Percentiles rank a stretch among this genome's conserved stretches.
phyloP scores from a whole-genome alignment of 2,888 invertebrate species.

The Cataglyphis altisquamis region DNA sequence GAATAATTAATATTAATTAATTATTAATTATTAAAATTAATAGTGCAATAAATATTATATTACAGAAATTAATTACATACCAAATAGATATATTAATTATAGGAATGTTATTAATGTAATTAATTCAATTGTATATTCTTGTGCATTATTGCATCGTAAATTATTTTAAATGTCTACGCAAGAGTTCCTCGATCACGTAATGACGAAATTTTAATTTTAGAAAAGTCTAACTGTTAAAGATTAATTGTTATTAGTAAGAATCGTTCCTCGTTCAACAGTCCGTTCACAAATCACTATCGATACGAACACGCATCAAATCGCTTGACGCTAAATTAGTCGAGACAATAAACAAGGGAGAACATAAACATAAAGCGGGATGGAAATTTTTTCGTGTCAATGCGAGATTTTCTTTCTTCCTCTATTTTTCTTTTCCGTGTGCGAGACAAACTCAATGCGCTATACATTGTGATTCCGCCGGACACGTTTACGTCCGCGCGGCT shows the following conservation, averaged over 20 bases:
- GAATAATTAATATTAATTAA: background rate
- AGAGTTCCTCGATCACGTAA: background rate
- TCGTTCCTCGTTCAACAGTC: background rate
- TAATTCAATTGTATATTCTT: background rate
- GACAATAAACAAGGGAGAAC: slow-evolving; percentile 65
- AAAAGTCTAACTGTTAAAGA: background rate
- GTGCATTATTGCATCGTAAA: background rate
- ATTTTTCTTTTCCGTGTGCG: slow-evolving; percentile 39
- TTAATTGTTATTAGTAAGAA: slow-evolving; percentile 7
- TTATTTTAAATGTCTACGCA: background rate
- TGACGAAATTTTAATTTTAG: background rate
- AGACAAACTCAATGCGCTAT: slow-evolving; percentile 27
- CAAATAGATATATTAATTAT: background rate
- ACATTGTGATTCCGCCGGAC: slow-evolving; percentile 32
- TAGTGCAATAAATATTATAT: background rate
- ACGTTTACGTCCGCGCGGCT: slow-evolving; percentile 49
- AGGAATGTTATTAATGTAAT: background rate
- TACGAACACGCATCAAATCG: slow-evolving; percentile 57
- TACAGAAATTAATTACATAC: background rate
- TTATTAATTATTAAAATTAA: background rate
- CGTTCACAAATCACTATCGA: slow-evolving; percentile 30
- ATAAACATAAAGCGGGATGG: slow-evolving; percentile 55
- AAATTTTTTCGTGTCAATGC: slow-evolving; percentile 30
- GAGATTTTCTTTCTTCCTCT: slow-evolving; percentile 37
- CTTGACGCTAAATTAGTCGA: slow-evolving; percentile 48